Base-by-base conservation (phyloP, 1,140 invertebrate genomes). In the Zaprionus inermis region DNA sequence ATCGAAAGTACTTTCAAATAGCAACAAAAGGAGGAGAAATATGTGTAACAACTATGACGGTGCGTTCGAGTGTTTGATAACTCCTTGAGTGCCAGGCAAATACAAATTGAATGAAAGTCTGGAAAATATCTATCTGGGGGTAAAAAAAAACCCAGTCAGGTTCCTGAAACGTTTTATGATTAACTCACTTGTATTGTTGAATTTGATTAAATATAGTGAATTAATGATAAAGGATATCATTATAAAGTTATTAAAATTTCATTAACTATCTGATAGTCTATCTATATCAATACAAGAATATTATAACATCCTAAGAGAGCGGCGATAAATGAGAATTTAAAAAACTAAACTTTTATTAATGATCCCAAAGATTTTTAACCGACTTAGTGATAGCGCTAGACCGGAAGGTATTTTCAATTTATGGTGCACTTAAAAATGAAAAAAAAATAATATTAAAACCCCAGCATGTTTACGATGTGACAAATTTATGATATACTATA, bases 21-120 rank as follows among this genome's bases (percentile, higher is more conserved):
- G 44, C 9, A 49, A 12, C 16, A 49, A 22, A 12, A 57, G 44
- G 18, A 49, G 12, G 44, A 49, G 44, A 22, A 57, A 41, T 41
- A 74, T 74, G 66, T 59, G 70, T 36, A 57, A 60, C 22, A 57
- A 60, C 30, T 73, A 51, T 66, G 49, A 72, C 16, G 60, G 73
- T 74, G 44, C 34, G 72, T 74, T 63, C 14, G 69, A 63, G 57
- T 60, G 66, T 55, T 28, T 54, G 32, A 64, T 52, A 64, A 55
- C 32, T 58, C 11, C 9, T 9, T 12, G 11, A 69, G 52, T 72
- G 32, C 22, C 4, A 12, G 38, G 55, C 34, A 38, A 38, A 61
- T 69, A 51, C 20, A 32, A 57, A 60, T 18, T 24, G 20, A 67
- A 52, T 52, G n/a, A 18, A n/a, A 61, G 11, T 54, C 9, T 34